Evolutionary conservation across 1,140 invertebrate genomes (phyloP), one percentile per base, ranked within the genome.

Genomic region (Camponotus vicinus): DNA sequence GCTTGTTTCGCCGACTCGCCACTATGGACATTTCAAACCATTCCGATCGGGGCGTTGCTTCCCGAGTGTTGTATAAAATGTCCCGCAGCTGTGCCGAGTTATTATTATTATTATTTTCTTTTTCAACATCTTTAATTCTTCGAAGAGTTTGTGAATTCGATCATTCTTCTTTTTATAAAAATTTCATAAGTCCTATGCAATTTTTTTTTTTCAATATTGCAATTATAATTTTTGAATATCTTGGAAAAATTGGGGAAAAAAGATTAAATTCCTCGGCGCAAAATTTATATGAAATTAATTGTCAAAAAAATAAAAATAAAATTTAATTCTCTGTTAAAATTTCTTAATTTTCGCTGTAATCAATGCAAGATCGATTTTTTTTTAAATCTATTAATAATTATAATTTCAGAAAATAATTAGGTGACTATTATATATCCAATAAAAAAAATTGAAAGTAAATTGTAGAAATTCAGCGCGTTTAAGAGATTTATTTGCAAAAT

Each of bases 1-100:
- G 83, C 83, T 85, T 85, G 73, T 85, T 85, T 57, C 75, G 73
- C 71, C 84, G 49, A 67, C 61, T 49, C 83, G 59, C 61, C 73
- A 45, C 27, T 61, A 75, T 70, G 79, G 55, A 73, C 69, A 49
- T 82, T 82, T 75, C 27, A 59, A 73, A 73, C 27, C 18, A 15
- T 82, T 71, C 4, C 37, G 40, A 83, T 83, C 55, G 79, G 67
- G 27, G 21, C 67, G 18, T 69, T 32, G 73, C 8, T 80, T 59
- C 13, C 40, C 52, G 55, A 59, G 13, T 75, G 34, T 37, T 75
- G 34, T 37, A 75, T 3, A 75, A 27, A 42, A 27, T 61, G 32
- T 63, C 52, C 40, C 77, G 64, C 64, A 57, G 55, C 34, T 79
- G 49, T 32, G 13, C 13, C 63, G 45, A 21, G 13, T 55, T 80